A percentile compares a stretch with the other conserved stretches of the same genome.
Evolutionary conservation across 2,797 vertebrate genomes (phyloP).

Genomic region (Argya squamiceps): DNA sequence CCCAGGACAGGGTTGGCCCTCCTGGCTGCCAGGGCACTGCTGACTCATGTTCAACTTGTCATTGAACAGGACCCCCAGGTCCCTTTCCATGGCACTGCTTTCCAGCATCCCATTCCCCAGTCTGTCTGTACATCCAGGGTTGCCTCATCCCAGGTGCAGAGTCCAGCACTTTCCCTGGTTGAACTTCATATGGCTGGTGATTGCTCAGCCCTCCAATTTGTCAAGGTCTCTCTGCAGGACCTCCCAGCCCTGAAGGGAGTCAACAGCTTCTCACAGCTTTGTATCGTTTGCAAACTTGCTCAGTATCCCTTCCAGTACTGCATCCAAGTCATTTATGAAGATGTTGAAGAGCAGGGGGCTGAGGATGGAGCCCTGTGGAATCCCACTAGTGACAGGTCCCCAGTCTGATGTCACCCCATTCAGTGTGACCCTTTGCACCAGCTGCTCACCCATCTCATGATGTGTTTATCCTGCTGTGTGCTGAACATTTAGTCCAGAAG

Average conservation of each 20-base stretch:
- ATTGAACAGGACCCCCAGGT: rapidly evolving
- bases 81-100: rapidly evolving
- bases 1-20: neutral
- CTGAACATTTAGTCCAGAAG: neutral
- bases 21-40: neutral
- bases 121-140: rapidly evolving
- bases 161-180: neutral
- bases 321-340: neutral
- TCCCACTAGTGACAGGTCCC: neutral
- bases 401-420: neutral
- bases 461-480: neutral
- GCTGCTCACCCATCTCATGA: neutral
- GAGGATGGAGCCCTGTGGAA: neutral
- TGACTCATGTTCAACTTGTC: rapidly evolving
- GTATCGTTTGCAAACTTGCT: rapidly evolving
- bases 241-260: neutral
- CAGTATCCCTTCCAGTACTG: neutral
- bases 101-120: neutral
- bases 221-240: neutral
- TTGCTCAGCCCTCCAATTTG: too few relatives aligned
- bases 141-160: neutral
- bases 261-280: neutral
- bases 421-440: neutral
- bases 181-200: neutral
- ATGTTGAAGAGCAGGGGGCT: neutral